Evolutionary conservation across 1,140 invertebrate genomes (phyloP), one percentile per base, ranked within the genome.

Genomic region (Leucophenga varia): DNA sequence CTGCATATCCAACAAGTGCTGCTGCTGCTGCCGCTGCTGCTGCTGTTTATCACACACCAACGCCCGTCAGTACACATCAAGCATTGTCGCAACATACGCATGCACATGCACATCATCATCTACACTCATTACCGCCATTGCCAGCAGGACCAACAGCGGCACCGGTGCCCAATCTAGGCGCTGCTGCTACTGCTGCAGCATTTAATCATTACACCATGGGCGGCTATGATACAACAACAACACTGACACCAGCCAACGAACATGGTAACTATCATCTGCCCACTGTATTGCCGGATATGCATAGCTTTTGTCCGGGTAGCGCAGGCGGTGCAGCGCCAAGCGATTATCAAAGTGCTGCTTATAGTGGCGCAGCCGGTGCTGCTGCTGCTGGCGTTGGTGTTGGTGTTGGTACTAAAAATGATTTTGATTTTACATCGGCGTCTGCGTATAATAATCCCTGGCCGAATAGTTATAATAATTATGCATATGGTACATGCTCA

Each of bases 401-500:
- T 4, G 30, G 49, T 7, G 21, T 31, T 2, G 60, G 52, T 46
- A 44, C 78, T 53, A 74, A 73, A n/a, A 53, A 65, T 10, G 72
- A 75, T 2, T 55, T 68, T 22, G 57, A 65, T 6, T 54, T 52
- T 37, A 41, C 63, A 6, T 47, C 60, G 5, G 51, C 60, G 13
- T 7, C 43, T 5, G 30, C 50, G 7, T 84, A 82, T 67, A 80
- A 81, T 13, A 78, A 79, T 57, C 51, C 55, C 35, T 79, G 78
- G 73, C 63, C 78, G 4, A 82, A 83, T 55, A 77, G 78, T 13
- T 82, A 82, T 49, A 78, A 81, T 44, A 85, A 86, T 58, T 85
- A 86, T 56, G 82, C 86, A 54, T 72, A 84, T 80, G 39, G 73
- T 59, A 20, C 69, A 61, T 55, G 84, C 80, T 59, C 84, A 79